phyloP scores from a whole-genome alignment of 2,888 invertebrate species.

The Athalia cordata region DNA sequence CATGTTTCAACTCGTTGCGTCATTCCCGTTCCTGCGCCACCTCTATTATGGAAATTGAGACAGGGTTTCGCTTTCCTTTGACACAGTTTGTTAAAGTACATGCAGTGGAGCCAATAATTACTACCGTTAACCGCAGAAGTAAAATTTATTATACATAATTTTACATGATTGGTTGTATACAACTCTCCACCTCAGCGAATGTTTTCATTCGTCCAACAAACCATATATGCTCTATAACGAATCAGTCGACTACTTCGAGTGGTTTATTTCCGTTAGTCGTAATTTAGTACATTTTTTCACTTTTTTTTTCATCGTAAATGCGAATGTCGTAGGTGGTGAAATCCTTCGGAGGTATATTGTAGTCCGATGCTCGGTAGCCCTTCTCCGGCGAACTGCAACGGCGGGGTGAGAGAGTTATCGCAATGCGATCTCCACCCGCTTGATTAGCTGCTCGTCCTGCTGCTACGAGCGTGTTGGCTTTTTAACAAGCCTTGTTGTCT shows the following conservation, averaged over 20 bases:
- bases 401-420: conserved; percentile 33
- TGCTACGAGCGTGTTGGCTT: conserved; percentile 47
- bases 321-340: conserved; percentile 41
- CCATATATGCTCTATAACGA: no score
- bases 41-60: not conserved
- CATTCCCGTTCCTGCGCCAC: not conserved
- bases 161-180: no score
- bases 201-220: no score
- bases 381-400: conserved; percentile 18
- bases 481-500: conserved; percentile 48
- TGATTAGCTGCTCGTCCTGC: conserved; percentile 48
- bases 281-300: no score
- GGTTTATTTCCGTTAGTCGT: no score
- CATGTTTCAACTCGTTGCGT: not conserved
- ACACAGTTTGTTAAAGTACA: not conserved
- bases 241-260: no score
- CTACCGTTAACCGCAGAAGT: not conserved
- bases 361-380: conserved; percentile 35
- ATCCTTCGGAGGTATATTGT: conserved; percentile 30
- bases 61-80: not conserved
- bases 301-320: not conserved
- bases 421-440: conserved; percentile 46
- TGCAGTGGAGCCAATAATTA: not conserved
- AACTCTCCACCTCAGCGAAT: no score
- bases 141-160: not conserved